Evolutionary conservation across 2,113 vertebrate genomes (phyloP).

Genomic region (Elanus axillaris): DNA sequence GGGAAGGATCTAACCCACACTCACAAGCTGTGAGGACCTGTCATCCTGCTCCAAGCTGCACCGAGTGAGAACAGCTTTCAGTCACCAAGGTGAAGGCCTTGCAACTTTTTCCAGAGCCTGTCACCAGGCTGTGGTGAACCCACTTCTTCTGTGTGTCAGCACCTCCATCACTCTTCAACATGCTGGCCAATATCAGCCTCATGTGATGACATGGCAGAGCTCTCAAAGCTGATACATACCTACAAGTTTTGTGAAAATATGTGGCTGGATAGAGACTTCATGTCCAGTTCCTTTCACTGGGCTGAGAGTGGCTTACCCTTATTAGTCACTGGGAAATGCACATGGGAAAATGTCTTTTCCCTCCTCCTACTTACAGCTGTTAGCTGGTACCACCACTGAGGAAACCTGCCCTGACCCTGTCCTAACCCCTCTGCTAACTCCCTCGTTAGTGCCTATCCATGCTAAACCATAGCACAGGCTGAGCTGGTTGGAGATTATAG

Average conservation of each 20-base stretch:
- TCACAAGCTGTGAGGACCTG: neutral
- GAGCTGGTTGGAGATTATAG: neutral
- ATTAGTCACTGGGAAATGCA: neutral
- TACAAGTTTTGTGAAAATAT: neutral
- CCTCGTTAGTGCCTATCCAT: neutral
- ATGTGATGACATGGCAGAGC: neutral
- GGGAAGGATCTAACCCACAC: neutral
- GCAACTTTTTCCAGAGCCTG: neutral
- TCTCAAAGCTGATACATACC: neutral
- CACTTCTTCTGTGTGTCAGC: neutral
- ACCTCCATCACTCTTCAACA: neutral
- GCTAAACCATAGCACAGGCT: neutral
- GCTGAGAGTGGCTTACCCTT: neutral
- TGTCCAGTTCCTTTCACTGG: neutral
- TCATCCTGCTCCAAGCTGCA: neutral
- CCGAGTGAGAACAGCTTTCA: neutral
- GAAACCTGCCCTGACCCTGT: neutral
- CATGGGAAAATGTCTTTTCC: neutral
- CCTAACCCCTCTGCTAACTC: neutral
- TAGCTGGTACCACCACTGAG: neutral
- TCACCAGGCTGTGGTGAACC: neutral
- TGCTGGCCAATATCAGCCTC: neutral
- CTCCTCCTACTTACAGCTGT: neutral
- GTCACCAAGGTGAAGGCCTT: neutral
- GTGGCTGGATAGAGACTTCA: neutral